These are phyloP conservation scores for Sorex fumeus DNA, from an alignment of 2,113 vertebrate species.

Conservation along the genomic window DNA sequence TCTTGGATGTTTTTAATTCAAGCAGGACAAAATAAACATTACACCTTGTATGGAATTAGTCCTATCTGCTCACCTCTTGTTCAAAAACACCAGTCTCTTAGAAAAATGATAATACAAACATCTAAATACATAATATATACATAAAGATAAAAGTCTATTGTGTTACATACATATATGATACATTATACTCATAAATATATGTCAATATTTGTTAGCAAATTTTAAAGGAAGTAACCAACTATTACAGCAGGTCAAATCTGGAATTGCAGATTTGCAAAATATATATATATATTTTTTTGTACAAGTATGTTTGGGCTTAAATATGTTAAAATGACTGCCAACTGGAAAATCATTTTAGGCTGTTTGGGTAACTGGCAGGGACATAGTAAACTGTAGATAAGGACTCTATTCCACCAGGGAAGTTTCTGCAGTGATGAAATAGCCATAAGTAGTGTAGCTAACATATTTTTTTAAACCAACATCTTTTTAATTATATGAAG, in stretches of 20 bases:
- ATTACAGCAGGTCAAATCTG: constrained; percentile 49
- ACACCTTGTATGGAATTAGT: too few species aligned
- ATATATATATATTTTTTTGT: constrained; percentile 51
- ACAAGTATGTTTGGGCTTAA: constrained; percentile 69
- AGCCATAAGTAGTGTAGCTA: background rate
- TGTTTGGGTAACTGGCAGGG: constrained; percentile 56
- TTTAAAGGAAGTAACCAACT: constrained; percentile 7
- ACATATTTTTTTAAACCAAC: background rate
- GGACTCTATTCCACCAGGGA: background rate
- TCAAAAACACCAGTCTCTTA: background rate
- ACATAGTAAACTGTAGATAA: constrained; percentile 28
- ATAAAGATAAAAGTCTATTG: constrained; percentile 3
- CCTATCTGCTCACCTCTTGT: too few species aligned
- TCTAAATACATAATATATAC: background rate
- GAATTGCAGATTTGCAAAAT: background rate
- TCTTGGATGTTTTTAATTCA: too few species aligned
- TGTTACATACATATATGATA: background rate
- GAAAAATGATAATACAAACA: constrained; percentile 24
- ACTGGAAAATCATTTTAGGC: constrained; percentile 70
- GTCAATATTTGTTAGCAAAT: constrained; percentile 34
- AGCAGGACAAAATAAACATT: too few species aligned
- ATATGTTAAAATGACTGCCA: constrained; percentile 60
- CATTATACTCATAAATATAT: background rate
- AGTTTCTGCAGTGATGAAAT: background rate
- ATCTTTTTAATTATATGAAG: constrained; percentile 18